A percentile compares a stretch with the other conserved stretches of the same genome.
These are phyloP conservation scores for Arctocebus calabarensis DNA, from an alignment of 2,797 vertebrate genomes.

Conservation along the genomic window DNA sequence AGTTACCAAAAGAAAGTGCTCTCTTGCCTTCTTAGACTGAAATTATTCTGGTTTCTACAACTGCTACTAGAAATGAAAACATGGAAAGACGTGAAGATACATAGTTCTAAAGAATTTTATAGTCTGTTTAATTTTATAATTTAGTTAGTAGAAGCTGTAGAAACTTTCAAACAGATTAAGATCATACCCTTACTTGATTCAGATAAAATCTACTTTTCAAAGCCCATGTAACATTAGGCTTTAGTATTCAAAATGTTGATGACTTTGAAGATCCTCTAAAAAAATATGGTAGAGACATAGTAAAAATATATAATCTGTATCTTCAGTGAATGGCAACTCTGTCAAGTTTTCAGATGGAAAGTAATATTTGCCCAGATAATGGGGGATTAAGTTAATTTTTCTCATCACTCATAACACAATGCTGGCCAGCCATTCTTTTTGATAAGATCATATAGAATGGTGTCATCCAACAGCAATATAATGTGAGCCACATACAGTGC, in stretches of 20 bases:
- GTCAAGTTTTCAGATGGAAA: neutral
- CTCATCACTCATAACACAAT: neutral
- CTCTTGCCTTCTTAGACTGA: neutral
- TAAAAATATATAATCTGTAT: neutral
- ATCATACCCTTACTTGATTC: neutral
- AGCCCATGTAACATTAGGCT: neutral
- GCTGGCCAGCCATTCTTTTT: neutral
- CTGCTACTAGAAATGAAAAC: neutral
- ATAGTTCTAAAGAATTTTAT: neutral
- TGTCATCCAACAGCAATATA: neutral
- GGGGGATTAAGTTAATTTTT: neutral
- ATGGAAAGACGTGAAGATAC: neutral
- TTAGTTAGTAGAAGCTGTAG: neutral
- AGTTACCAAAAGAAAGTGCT: conserved; percentile 26
- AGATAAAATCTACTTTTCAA: conserved; percentile 31
- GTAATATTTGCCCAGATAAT: neutral
- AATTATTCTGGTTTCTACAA: neutral
- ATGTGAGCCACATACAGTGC: neutral
- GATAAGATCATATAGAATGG: neutral
- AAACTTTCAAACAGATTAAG: conserved; percentile 13
- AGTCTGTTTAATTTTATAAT: neutral
- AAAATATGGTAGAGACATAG: neutral
- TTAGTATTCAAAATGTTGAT: neutral
- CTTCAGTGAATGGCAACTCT: neutral
- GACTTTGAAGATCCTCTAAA: conserved; percentile 10